A percentile compares a stretch with the other conserved stretches of the same genome.
Evolutionary conservation across 2,113 vertebrate species (phyloP).

Genomic region (Thamnaconus septentrionalis): DNA sequence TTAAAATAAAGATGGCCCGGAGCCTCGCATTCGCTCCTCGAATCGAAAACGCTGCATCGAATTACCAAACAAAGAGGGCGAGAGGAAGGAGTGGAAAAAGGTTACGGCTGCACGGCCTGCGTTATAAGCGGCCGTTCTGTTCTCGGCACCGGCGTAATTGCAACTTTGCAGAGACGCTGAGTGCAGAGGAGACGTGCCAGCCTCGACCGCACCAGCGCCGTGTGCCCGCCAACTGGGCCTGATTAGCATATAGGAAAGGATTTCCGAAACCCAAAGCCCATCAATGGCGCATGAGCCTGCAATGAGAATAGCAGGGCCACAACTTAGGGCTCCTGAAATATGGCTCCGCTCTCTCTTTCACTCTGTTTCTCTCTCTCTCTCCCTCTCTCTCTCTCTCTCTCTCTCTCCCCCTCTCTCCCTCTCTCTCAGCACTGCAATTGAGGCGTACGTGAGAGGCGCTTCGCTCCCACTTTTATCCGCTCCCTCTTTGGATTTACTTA

Average conservation of each 20-base stretch:
- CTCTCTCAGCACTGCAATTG: conserved; percentile 52
- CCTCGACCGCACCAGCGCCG: conserved; percentile 64
- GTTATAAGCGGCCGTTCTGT: conserved; percentile 57
- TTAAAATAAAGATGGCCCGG: conserved; percentile 38
- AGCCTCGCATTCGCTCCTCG: conserved; percentile 21
- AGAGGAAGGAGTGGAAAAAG: conserved; percentile 6
- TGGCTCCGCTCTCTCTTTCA: conserved; percentile 4
- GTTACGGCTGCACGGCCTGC: conserved; percentile 16
- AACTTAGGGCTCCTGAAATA: conserved; percentile 74
- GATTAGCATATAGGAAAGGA: conserved; percentile 76
- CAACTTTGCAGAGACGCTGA: conserved; percentile 63
- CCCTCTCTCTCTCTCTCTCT: conserved; percentile 21
- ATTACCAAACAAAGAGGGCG: conserved; percentile 41
- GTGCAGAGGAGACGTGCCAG: conserved; percentile 65
- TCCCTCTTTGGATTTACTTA: conserved; percentile 54
- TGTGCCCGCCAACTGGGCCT: conserved; percentile 66
- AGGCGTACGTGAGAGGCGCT: conserved; percentile 37
- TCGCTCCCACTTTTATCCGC: conserved; percentile 24
- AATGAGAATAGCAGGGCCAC: conserved; percentile 72
- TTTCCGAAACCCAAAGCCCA: conserved; percentile 76
- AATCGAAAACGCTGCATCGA: conserved; percentile 41
- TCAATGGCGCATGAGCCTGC: conserved; percentile 70
- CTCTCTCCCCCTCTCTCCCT: conserved; percentile 12
- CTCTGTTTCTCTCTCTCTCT: background rate
- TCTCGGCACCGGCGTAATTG: conserved; percentile 73